These are phyloP conservation scores for Epinephelus fuscoguttatus DNA, from an alignment of 2,113 vertebrate species.

Conservation along the genomic window DNA sequence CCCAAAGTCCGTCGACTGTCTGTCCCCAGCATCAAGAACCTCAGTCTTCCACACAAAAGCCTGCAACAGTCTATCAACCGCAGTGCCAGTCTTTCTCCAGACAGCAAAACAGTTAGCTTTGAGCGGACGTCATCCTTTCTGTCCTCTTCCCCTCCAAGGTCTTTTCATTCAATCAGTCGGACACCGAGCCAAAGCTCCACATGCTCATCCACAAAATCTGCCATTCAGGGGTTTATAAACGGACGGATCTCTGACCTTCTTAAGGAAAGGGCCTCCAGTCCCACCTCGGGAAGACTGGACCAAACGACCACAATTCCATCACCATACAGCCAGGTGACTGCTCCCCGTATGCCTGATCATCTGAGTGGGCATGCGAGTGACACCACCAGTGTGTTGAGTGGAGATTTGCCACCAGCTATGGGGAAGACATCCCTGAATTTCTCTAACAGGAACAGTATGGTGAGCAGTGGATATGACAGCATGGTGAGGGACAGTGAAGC, in stretches of 20 bases:
- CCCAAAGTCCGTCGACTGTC: conserved; percentile 92
- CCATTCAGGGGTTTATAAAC: conserved; percentile 87
- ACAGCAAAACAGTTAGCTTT: conserved; percentile 88
- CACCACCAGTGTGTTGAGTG: conserved; percentile 96
- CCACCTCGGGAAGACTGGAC: conserved; percentile 57
- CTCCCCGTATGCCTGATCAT: conserved; percentile 91
- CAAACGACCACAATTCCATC: conserved; percentile 86
- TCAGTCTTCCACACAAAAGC: conserved; percentile 90
- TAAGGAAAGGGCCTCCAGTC: conserved; percentile 78
- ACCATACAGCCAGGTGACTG: conserved; percentile 94
- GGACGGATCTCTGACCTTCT: conserved; percentile 92
- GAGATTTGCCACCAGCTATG: conserved; percentile 97
- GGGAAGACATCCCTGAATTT: conserved; percentile 95
- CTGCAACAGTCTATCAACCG: conserved; percentile 89
- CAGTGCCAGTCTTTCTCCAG: conserved; percentile 88
- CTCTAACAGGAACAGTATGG: conserved; percentile 90
- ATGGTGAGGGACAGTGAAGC: conserved; percentile 95
- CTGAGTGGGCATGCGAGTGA: conserved; percentile 95
- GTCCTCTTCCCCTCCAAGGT: conserved; percentile 85
- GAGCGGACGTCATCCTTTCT: conserved; percentile 69
- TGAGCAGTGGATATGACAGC: conserved; percentile 94
- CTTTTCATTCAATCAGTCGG: conserved; percentile 90
- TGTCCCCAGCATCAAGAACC: conserved; percentile 89
- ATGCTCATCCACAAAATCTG: conserved; percentile 85
- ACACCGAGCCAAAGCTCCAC: conserved; percentile 86